phyloP scores from a whole-genome alignment of 64 coral and sea anemone genomes.

The Cladopsammia gracilis region DNA sequence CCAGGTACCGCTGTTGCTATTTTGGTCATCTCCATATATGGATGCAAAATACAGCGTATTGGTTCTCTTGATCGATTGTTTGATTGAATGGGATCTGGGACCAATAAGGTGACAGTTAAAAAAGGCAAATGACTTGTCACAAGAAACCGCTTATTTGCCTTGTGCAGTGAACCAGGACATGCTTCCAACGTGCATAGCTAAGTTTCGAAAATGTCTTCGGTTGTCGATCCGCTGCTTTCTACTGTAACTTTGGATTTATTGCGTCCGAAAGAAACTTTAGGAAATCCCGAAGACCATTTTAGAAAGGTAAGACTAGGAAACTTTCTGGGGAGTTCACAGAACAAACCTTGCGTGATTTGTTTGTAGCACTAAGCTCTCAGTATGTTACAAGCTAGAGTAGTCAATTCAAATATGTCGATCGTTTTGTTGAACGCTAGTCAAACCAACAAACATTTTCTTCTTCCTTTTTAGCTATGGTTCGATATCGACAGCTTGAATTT shows the following conservation, averaged over 20 bases:
- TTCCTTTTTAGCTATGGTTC: constrained; percentile 84
- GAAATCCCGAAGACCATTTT: constrained; percentile 91
- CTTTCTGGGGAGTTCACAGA: neutral
- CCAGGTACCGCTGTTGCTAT: constrained; percentile 76
- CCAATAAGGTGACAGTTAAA: constrained; percentile 87
- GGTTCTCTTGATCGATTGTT: constrained; percentile 68
- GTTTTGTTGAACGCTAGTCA: neutral
- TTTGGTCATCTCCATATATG: constrained; percentile 96
- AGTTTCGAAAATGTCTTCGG: constrained; percentile 81
- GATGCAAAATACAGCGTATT: constrained; percentile 78
- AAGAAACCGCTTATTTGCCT: constrained; percentile 67
- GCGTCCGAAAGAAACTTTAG: constrained; percentile 85
- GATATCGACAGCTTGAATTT: constrained; percentile 87
- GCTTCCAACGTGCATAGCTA: constrained; percentile 66
- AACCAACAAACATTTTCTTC: neutral
- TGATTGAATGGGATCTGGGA: constrained; percentile 69
- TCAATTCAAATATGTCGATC: constrained; percentile 32
- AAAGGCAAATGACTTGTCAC: constrained; percentile 85
- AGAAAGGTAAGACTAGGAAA: constrained; percentile 76
- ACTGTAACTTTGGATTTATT: constrained; percentile 93
- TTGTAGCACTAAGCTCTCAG: neutral
- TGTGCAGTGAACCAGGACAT: constrained; percentile 94
- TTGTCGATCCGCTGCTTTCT: constrained; percentile 97
- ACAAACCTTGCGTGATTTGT: constrained; percentile 28
- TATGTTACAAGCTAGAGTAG: constrained; percentile 31